Percentiles rank a stretch among this genome's conserved stretches.
phyloP scores from a whole-genome alignment of 2,113 vertebrate genomes.

The Solenodon paradoxus region DNA sequence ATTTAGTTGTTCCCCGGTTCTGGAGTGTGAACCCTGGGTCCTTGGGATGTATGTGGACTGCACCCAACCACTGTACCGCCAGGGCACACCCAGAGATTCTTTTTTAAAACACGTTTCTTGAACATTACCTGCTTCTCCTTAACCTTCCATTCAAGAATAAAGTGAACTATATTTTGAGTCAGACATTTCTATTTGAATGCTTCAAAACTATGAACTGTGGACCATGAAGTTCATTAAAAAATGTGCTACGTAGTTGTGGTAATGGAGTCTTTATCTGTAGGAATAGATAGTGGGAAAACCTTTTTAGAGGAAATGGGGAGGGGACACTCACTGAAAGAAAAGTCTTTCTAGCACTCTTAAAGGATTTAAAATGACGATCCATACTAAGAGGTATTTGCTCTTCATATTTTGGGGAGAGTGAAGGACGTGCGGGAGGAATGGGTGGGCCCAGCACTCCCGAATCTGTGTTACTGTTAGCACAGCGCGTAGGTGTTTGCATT shows the following conservation, averaged over 20 bases:
- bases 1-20: no score
- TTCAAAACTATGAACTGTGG: background rate
- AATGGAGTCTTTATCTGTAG: background rate
- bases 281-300: background rate
- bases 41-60: no score
- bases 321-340: background rate
- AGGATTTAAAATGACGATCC: background rate
- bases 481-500: fast-evolving
- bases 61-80: no score
- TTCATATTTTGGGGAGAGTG: background rate
- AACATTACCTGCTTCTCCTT: background rate
- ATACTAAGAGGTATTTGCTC: background rate
- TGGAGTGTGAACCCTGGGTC: no score
- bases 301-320: background rate
- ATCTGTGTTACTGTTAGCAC: background rate
- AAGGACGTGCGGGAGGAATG: background rate
- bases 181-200: background rate
- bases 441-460: background rate
- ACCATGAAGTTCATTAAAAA: background rate
- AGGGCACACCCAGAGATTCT: no score
- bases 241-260: background rate
- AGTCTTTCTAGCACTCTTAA: background rate
- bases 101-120: background rate
- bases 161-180: background rate
- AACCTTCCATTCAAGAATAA: background rate